phyloP scores from a whole-genome alignment of 2,888 invertebrate genomes.

The Dryobotodes eremita region DNA sequence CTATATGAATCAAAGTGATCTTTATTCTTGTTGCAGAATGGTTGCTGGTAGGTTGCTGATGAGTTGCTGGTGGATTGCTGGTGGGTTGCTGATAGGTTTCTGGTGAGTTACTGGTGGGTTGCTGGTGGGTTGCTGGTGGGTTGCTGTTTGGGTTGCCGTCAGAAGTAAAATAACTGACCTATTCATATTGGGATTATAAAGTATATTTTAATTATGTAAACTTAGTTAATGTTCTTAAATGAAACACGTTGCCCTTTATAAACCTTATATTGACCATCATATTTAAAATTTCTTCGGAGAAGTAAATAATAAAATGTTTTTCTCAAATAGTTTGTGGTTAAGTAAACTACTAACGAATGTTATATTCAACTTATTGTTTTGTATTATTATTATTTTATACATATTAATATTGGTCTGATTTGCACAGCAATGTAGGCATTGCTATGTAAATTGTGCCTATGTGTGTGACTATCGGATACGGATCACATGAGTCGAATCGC shows the following conservation, averaged over 20 bases:
- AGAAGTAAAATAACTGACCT: not conserved
- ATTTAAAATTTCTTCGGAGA: not conserved
- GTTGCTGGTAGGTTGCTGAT: no score
- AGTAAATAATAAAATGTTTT: not conserved
- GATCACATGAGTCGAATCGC: slow-evolving; percentile 44
- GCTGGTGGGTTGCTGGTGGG: not conserved
- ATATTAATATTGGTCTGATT: not conserved
- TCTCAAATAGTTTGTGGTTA: not conserved
- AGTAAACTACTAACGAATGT: not conserved
- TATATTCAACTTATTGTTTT: not conserved
- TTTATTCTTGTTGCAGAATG: no score
- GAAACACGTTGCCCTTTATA: slow-evolving; percentile 17
- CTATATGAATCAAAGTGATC: no score
- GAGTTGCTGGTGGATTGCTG: no score
- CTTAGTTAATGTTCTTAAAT: not conserved
- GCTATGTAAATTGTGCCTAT: not conserved
- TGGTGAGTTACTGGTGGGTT: no score
- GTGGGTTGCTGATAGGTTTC: no score
- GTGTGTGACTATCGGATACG: slow-evolving; percentile 21
- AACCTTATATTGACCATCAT: slow-evolving; percentile 23
- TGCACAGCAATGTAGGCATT: not conserved
- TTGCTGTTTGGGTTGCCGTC: not conserved
- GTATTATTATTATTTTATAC: not conserved
- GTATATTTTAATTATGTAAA: not conserved
- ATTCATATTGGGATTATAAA: not conserved